Evolutionary conservation across 1,140 invertebrate genomes (phyloP).

Genomic region (Meloidogyne hapla): DNA sequence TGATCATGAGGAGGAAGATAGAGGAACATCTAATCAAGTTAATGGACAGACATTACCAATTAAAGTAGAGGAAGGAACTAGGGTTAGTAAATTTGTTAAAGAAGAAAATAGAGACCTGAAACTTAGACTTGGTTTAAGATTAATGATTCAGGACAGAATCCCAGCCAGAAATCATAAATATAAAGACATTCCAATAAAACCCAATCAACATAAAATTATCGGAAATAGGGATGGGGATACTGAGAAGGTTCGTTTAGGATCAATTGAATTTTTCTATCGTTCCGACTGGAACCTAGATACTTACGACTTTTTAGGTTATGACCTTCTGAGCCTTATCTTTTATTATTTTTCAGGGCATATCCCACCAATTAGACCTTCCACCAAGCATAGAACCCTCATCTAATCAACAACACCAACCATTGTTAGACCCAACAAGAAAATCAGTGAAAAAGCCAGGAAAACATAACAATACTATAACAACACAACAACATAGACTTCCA

Average conservation of each 20-base stretch:
- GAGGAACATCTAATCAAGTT: no score
- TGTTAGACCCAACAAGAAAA: not conserved
- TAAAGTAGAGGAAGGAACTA: no score
- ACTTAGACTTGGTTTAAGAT: no score
- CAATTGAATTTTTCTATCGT: not conserved
- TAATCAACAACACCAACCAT: conserved; percentile 11
- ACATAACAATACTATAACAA: conserved; percentile 1
- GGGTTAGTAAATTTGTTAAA: no score
- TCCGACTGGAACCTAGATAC: no score
- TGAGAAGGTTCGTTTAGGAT: not conserved
- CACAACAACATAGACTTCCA: not conserved
- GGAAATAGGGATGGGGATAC: not conserved
- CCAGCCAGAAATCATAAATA: no score
- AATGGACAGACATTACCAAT: no score
- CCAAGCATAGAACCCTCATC: not conserved
- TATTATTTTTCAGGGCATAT: no score
- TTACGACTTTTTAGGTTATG: no score
- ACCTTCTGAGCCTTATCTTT: no score
- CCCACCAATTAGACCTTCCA: not conserved
- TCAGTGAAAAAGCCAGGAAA: not conserved
- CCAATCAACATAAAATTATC: not conserved
- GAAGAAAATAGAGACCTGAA: no score
- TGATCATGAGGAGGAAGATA: not conserved
- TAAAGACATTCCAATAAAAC: not conserved
- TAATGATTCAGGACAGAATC: no score